Percentiles rank a stretch among this genome's conserved stretches.
phyloP scores from a whole-genome alignment of 2,113 vertebrate species.

The Caloenas nicobarica region DNA sequence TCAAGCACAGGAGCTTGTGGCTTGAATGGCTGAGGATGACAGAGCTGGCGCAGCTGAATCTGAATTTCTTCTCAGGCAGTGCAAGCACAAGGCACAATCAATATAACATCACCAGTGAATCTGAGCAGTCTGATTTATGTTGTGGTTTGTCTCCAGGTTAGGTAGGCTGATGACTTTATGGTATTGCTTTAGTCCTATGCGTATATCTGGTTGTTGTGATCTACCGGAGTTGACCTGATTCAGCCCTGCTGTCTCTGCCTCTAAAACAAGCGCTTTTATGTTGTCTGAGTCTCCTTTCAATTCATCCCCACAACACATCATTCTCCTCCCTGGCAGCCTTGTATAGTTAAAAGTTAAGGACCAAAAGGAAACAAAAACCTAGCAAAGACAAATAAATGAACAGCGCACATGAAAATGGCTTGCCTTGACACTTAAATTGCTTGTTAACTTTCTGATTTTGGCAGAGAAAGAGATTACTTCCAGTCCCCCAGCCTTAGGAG shows the following conservation, averaged over 20 bases:
- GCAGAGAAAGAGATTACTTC: conserved; percentile 28
- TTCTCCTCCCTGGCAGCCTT: background rate
- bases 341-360: background rate
- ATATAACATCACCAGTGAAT: background rate
- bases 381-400: conserved; percentile 14
- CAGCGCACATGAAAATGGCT: background rate
- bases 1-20: accelerated
- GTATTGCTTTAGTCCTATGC: background rate
- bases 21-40: background rate
- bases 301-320: background rate
- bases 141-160: background rate
- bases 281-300: background rate
- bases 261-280: background rate
- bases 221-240: background rate
- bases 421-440: conserved; percentile 45
- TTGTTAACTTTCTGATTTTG: conserved; percentile 34
- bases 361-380: background rate
- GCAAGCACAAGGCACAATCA: background rate
- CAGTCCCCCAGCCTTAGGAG: background rate
- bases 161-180: background rate
- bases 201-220: background rate
- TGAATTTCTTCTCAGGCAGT: background rate
- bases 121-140: background rate
- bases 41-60: background rate
- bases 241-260: background rate